Evolutionary conservation across 1,140 invertebrate species (phyloP), one percentile per base, ranked within the genome.

Genomic region (Neuroterus valhalla): DNA sequence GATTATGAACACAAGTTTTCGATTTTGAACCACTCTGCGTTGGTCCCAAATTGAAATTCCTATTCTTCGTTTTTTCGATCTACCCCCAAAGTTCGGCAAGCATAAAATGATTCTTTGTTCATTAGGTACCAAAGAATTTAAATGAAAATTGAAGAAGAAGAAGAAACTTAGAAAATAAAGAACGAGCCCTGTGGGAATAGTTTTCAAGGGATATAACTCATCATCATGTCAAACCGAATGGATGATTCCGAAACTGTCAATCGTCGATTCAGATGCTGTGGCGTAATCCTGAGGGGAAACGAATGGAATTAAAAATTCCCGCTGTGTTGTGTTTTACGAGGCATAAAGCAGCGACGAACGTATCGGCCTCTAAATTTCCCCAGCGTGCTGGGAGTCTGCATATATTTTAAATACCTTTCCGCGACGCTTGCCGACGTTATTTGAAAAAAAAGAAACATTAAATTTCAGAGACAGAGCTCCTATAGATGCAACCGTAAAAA

Each of bases 331-430:
- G 55, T 62, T 62, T 62, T 62, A 62, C 31, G 55, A 62, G 55
- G 55, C 55, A 62, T 62, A 62, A 62, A 62, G 55, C 55, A 62
- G 55, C 26, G 55, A 62, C 55, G 55, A 62, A 62, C 26, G 55
- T 62, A 62, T 62, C 55, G 55, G 55, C 55, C 50, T 26, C 21
- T 62, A 62, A 62, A 62, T 62, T 62, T 62, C 55, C 55, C 55
- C 55, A 62, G 55, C 31, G 55, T 62, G 15, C 55, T 5, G 2
- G 23, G 12, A 26, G 2, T 26, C 15, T 62, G 55, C 55, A 62
- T 62, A 62, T 17, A 62, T 62, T 62, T 38, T 26, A 38, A 62
- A 62, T n/a, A 23, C 55, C 55, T 62, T 62, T 62, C 55, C 55
- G 55, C 55, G 55, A 62, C 55, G 55, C 55, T 31, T 31, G 55